Conservation (phyloP, 2,797 vertebrate genomes). For the Otolemur crassicaudatus region DNA sequence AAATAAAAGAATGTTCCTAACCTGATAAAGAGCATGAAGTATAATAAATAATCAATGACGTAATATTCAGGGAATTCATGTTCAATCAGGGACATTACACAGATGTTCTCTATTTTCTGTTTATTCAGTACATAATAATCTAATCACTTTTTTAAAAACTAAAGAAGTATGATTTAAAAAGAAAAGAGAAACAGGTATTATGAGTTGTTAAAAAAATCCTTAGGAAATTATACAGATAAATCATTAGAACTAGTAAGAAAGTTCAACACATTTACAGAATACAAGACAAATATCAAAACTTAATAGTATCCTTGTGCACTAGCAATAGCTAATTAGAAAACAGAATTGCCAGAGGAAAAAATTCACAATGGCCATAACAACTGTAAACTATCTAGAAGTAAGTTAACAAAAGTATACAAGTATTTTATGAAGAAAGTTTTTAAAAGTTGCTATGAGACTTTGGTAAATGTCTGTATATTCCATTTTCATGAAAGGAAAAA, state of each 20-base stretch:
- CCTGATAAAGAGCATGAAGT: not conserved
- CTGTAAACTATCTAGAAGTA: not conserved
- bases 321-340: not conserved
- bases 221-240: not conserved
- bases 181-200: not conserved
- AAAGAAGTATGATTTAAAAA: conserved; percentile 23
- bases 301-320: not conserved
- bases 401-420: not conserved
- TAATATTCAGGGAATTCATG: conserved; percentile 29
- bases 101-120: not conserved
- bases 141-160: not conserved
- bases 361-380: not conserved
- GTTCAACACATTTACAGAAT: not conserved
- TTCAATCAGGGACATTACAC: conserved; percentile 27
- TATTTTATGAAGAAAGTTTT: not conserved
- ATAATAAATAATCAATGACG: conserved; percentile 58
- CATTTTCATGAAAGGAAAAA: conserved; percentile 34
- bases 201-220: not conserved
- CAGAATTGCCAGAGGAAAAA: not conserved
- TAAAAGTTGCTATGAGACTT: not conserved
- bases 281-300: not conserved
- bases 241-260: conserved; percentile 12
- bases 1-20: conserved; percentile 25
- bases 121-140: not conserved
- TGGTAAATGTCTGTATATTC: not conserved